Base-by-base conservation (phyloP, 2,888 invertebrate genomes). In the Eupithecia pulchellata region DNA sequence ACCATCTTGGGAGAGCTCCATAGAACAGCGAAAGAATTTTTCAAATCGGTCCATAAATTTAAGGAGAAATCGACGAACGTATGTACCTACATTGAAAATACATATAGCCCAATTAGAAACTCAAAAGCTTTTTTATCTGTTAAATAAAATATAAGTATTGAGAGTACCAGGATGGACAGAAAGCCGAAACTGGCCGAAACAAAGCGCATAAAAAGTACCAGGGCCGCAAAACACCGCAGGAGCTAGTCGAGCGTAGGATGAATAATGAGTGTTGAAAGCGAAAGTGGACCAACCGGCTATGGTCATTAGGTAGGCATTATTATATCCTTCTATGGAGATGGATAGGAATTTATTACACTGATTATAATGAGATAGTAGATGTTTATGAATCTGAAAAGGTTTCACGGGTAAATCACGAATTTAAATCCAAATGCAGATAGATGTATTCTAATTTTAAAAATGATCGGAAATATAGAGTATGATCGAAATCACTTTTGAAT, bases 251-350 rank as follows among this genome's bases (percentile, higher is more conserved):
- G 68, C 67, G 66, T 67, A 69, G 70, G 69, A 75, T 75, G 71
- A 77, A 69, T 70, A 75, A 74, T 72, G 64, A 61, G 39, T 27
- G 64, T 73, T 70, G 63, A 66, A 77, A 77, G 75, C 74, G 77
- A 77, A 77, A 77, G 77, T 75, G 66, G 71, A 63, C 47, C 69
- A 68, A 72, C 64, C 69, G 32, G 69, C 64, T 34, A 34, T 68
- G 42, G 25, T 32, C 9, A 61, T 61, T 61, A 57, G 57, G 27
- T 61, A 34, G 17, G 11, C n/a, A 29, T 60, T 63, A 32, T 73
- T 71, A 62, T 47, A 70, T 30, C 61, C 63, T 58, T 61, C 69
- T 67, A 72, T 30, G 5, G 60, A 68, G 64, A 71, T 20, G 29
- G 55, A 42, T 66, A 58, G 17, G 17, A 8, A 36, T n/a, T n/a